Evolutionary conservation across 2,797 vertebrate genomes (phyloP).

Genomic region (Onychomys leucogaster): DNA sequence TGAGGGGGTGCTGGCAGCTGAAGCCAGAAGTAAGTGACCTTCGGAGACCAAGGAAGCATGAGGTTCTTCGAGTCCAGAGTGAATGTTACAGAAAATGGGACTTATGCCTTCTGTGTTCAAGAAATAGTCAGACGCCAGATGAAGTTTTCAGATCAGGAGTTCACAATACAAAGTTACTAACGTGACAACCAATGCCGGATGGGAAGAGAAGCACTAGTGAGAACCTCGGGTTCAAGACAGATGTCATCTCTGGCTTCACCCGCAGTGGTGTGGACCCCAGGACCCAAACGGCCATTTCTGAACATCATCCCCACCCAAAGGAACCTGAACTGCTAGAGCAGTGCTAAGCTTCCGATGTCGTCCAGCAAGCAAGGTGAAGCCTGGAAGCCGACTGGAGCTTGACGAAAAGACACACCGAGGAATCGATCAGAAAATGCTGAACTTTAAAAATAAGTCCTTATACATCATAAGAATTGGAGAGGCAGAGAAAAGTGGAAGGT

Average conservation of each 20-base stretch:
- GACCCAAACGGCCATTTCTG: background rate
- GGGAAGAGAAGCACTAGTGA: background rate
- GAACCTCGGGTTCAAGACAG: background rate
- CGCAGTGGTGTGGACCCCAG: background rate
- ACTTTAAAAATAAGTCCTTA: background rate
- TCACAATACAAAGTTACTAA: background rate
- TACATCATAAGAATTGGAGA: background rate
- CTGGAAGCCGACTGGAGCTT: background rate
- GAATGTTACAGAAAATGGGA: background rate
- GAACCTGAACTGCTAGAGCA: background rate
- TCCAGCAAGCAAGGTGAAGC: background rate
- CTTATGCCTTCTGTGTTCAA: background rate
- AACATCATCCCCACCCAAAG: background rate
- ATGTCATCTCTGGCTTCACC: background rate
- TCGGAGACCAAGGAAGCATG: background rate
- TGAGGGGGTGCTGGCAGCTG: no score
- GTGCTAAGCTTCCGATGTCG: background rate
- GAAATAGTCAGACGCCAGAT: background rate
- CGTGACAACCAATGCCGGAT: background rate
- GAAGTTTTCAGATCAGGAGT: background rate
- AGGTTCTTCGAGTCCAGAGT: conserved; percentile 2
- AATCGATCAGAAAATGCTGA: background rate
- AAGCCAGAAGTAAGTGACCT: background rate
- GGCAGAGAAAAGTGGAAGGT: background rate
- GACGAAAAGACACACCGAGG: background rate